Base-by-base conservation (phyloP, 37 sponge, comb jelly and placozoan species). In the Agelas oroides region DNA sequence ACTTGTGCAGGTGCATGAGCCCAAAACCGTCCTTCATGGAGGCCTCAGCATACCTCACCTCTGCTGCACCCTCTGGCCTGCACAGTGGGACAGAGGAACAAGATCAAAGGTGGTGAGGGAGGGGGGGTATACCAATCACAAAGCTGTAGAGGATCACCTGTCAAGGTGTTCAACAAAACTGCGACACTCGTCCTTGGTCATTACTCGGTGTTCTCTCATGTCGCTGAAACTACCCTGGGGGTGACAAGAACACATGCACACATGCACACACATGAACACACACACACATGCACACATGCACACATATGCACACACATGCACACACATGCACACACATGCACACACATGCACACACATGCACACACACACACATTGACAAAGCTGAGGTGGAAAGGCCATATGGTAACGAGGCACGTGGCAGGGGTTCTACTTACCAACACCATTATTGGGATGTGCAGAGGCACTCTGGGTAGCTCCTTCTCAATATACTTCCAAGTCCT, bases 401-500 rank as follows among this genome's bases (percentile, higher is more conserved):
- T 38, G 54, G 27, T 25, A 36, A 58, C 46, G 46, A 46, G 46
- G 46, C 46, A 46, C 46, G 46, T 3, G 23, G 46, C 8, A 46
- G 46, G 6, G 46, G n/a, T 52, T 2, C 34, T 27, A 65, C 92
- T 76, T 65, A 97, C 98, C 86, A 97, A 60, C 0, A 97, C 75
- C 6, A 97, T 86, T 68, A 97, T 73, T 2, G 98, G 98, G 16
- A 97, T 85, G 76, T 97, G 88, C 23, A 80, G 56, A 12, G 98
- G 98, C 28, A 97, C 88, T 61, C 78, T 63, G 0, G 83, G 85
- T 5, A 97, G 53, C 70, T 97, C 94, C 19, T 86, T 64, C 77
- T 95, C 92, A 53, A 97, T 72, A 57, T 97, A 97, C 73, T 87
- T 71, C 92, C 93, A 97, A 11, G 98, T 97, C 98, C 98, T 97